Evolutionary conservation across 1,140 invertebrate genomes (phyloP).

Genomic region (Caerostris extrusa): DNA sequence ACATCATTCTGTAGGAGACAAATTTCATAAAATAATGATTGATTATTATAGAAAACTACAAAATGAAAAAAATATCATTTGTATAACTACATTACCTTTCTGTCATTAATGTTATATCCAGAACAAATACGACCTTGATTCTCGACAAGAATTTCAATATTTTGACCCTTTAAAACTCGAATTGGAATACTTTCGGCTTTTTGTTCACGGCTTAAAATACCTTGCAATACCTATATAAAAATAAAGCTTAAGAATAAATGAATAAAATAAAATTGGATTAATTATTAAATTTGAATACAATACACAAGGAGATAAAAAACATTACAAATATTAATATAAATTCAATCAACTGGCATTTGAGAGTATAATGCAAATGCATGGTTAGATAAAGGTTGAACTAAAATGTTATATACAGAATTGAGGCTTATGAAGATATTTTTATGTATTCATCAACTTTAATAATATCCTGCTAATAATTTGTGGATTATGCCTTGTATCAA

Average conservation of each 20-base stretch:
- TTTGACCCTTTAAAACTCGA: slow-evolving; percentile 82
- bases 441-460: too few species aligned
- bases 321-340: too few species aligned
- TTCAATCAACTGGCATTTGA: too few species aligned
- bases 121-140: slow-evolving; percentile 91
- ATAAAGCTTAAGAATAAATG: slow-evolving; percentile 9
- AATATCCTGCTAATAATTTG: too few species aligned
- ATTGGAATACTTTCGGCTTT: slow-evolving; percentile 84
- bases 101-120: slow-evolving; percentile 86
- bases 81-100: slow-evolving; percentile 87
- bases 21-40: too few species aligned
- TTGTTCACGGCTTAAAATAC: slow-evolving; percentile 85
- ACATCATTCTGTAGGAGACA: too few species aligned
- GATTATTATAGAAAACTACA: too few species aligned
- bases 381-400: too few species aligned
- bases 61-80: too few species aligned
- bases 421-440: too few species aligned
- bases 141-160: slow-evolving; percentile 89
- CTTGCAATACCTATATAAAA: slow-evolving; percentile 82
- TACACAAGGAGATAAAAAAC: neutral
- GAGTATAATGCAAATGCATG: too few species aligned
- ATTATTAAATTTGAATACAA: neutral
- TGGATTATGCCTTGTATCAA: too few species aligned
- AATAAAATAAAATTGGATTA: neutral
- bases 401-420: neutral